Evolutionary conservation across 2,113 vertebrate genomes (phyloP).

Genomic region (Pluvianellus socialis): DNA sequence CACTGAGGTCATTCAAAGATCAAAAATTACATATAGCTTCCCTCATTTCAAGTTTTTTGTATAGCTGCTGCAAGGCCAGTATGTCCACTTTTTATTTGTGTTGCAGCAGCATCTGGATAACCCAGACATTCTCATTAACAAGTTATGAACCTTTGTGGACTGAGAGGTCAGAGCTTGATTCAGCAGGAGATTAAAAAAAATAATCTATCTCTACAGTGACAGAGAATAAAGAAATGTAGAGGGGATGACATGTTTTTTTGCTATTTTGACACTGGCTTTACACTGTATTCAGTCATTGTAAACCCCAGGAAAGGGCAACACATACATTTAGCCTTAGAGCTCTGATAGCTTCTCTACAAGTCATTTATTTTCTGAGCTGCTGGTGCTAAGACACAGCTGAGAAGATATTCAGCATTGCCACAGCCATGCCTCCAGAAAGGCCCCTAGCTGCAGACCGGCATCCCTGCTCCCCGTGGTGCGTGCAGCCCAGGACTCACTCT

Average conservation of each 20-base stretch:
- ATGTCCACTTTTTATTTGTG: background rate
- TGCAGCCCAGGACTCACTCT: background rate
- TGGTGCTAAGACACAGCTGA: background rate
- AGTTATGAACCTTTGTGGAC: background rate
- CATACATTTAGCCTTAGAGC: background rate
- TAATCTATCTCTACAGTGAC: background rate
- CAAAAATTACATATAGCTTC: background rate
- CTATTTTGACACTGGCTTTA: background rate
- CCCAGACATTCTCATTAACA: background rate
- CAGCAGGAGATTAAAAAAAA: background rate
- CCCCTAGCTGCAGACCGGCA: accelerated
- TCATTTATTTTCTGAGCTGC: background rate
- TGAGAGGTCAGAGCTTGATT: background rate
- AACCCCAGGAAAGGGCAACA: background rate
- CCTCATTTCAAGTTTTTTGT: background rate
- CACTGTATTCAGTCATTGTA: background rate
- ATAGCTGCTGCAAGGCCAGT: background rate
- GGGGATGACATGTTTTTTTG: accelerated
- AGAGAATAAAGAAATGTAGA: background rate
- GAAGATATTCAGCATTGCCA: background rate
- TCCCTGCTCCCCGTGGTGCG: accelerated
- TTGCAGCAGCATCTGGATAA: background rate
- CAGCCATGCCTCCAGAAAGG: background rate
- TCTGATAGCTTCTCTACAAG: background rate
- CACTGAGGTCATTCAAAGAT: background rate